phyloP scores from a whole-genome alignment of 2,888 invertebrate genomes.

The Zygogramma bicolorata region DNA sequence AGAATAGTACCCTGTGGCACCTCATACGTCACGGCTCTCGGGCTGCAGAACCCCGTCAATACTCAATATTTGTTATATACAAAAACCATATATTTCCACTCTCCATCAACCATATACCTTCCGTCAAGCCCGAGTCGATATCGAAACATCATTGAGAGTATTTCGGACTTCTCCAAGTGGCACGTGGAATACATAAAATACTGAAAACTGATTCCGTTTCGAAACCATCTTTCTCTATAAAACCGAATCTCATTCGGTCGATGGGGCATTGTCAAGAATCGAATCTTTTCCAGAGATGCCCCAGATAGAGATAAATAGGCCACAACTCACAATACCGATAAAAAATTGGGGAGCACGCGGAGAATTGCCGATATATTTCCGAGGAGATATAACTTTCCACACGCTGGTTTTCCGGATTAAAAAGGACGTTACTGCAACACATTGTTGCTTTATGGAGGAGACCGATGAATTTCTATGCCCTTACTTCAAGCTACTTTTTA shows the following conservation, averaged over 20 bases:
- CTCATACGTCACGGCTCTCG: too few species aligned
- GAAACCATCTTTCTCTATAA: slow-evolving; percentile 17
- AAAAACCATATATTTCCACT: too few species aligned
- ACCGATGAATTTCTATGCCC: slow-evolving; percentile 30
- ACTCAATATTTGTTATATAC: too few species aligned
- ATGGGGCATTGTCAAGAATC: slow-evolving; percentile 5
- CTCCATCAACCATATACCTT: not conserved
- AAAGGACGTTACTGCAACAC: slow-evolving; percentile 27
- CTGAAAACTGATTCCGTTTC: slow-evolving; percentile 1
- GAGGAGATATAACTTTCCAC: slow-evolving; percentile 12
- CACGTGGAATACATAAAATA: not conserved
- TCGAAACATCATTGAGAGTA: not conserved
- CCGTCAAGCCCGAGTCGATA: not conserved
- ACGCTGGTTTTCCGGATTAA: slow-evolving; percentile 34
- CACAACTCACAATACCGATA: slow-evolving; percentile 13
- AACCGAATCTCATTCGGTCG: slow-evolving; percentile 5
- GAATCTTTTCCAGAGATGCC: slow-evolving; percentile 6
- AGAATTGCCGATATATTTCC: slow-evolving; percentile 15
- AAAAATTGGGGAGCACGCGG: slow-evolving; percentile 11
- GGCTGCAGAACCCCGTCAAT: too few species aligned
- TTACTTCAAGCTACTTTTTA: slow-evolving; percentile 21
- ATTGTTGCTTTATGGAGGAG: slow-evolving; percentile 33
- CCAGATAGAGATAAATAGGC: slow-evolving; percentile 18
- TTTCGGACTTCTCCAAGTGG: not conserved
- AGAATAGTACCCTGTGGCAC: too few species aligned